Base-by-base conservation (phyloP, 2,888 invertebrate genomes). In the Drosophila paramelanica region DNA sequence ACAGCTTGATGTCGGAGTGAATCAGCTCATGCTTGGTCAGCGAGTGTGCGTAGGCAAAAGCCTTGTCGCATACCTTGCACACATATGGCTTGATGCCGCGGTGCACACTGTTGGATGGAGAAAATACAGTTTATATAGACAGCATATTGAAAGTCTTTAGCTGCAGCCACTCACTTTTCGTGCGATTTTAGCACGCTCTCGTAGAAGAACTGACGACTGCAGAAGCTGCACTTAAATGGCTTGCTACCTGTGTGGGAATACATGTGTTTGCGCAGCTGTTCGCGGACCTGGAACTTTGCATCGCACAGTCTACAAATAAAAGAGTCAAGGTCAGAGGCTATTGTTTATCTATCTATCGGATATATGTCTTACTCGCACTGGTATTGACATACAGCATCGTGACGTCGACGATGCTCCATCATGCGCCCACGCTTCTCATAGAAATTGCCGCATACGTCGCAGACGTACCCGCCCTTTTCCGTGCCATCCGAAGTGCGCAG, bases 131-230 rank as follows among this genome's bases (percentile, higher is more conserved):
- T 17, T 43, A 2, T 13, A 5, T 1, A 2, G 4, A 10, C 2
- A 49, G 5, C 2, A 0, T 23, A 17, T 50, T 13, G 1, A 5
- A 6, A 2, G 2, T 23, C 10, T 39, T n/a, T 1, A 20, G 8
- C 5, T 45, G 7, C 5, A 31, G 14, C 2, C 14, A 76, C 90
- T 78, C 56, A 92, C 91, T 87, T 90, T 56, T 91, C 91, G 33
- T 91, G 91, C 0, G 92, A 83, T 51, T 89, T 92, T 3, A 89
- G 73, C 0, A 92, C 91, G 52, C 92, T 92, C 43, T 91, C 91
- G 52, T 90, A 91, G 66, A 89, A 91, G 57, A 91, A 91, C 38
- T 89, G 88, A 0, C 92, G 86, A 17, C 90, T 90, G 56, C 91
- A 91, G 43, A 65, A 89, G 49, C 82, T 86, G 70, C 91, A 91